phyloP scores from a whole-genome alignment of 1,140 invertebrate genomes.

The Gerris buenoi region DNA sequence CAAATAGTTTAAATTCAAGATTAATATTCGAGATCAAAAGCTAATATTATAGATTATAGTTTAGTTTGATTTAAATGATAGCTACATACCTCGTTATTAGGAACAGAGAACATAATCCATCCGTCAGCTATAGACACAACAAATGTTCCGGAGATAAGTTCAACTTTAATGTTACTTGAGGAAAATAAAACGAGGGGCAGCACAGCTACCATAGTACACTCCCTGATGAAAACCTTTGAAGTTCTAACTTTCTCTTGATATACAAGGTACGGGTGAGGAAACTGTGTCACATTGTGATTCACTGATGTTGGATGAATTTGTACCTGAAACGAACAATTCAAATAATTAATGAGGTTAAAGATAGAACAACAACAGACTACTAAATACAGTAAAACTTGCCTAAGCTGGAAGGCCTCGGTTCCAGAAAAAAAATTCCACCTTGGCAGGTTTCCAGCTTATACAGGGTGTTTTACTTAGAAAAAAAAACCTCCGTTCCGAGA shows the following conservation, averaged over 20 bases:
- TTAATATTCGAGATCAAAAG: no score
- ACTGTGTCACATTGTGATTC: constrained; percentile 46
- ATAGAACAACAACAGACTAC: no score
- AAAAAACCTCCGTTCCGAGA: no score
- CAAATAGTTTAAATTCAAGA: no score
- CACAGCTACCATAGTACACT: constrained; percentile 62
- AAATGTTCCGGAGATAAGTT: constrained; percentile 54
- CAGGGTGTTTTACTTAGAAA: no score
- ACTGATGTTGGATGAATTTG: constrained; percentile 64
- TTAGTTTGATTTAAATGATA: no score
- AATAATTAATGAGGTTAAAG: no score
- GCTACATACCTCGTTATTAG: constrained; percentile 51
- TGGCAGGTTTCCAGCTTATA: no score
- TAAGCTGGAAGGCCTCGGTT: no score
- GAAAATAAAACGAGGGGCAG: constrained; percentile 68
- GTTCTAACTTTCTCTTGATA: constrained; percentile 62
- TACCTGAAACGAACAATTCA: constrained; percentile 32
- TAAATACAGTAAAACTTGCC: no score
- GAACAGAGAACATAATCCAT: constrained; percentile 67
- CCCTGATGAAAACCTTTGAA: constrained; percentile 53
- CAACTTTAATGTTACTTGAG: constrained; percentile 49
- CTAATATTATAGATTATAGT: no score
- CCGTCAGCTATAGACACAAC: constrained; percentile 63
- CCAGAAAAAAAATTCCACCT: no score
- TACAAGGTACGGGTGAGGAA: constrained; percentile 58